Evolutionary conservation across 2,797 vertebrate genomes (phyloP), one percentile per base, ranked within the genome.

Genomic region (Triplophysa yarkandensis): DNA sequence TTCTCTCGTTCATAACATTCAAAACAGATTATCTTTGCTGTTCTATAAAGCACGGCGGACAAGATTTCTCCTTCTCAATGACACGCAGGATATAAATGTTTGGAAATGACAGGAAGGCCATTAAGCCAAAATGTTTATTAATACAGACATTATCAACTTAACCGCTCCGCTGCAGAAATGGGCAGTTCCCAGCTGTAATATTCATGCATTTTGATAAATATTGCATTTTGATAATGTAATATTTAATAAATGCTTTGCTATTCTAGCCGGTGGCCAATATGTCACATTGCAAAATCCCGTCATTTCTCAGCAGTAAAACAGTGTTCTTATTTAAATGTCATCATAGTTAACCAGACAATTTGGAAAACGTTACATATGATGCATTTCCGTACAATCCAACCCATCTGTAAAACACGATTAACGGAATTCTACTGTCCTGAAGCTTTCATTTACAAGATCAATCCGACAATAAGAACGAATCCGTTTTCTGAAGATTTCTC

Each of bases 171-270:
- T 0, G 0, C 43, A 25, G 36, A 65, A 73, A 57, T 4, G 14
- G 27, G 4, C 44, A 54, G 60, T 54, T 62, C 52, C 60, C 28
- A 30, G 48, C 61, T 64, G 61, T 55, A 73, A 73, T 54, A 73
- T 73, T 73, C 34, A 73, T 65, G 48, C 61, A 32, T 73, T 55
- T 65, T 73, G 46, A 73, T 64, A 73, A 63, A 72, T 73, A 73
- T 54, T 64, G 34, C 70, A 73, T 73, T 55, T 73, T 57, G 36
- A 44, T 55, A 23, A 73, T 73, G 17, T 43, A 43, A 73, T 73
- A 64, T 73, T 65, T 65, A 65, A 73, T 17, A 73, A 73, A 73
- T 72, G 70, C 36, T 44, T 55, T 65, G 34, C 55, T 23, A 23
- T 65, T 55, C n/a, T 65, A 65, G 71, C 71, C 48, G 64, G 60